These are phyloP conservation scores for Agrotis clavis DNA, from an alignment of 2,888 invertebrate genomes.

Conservation along the genomic window DNA sequence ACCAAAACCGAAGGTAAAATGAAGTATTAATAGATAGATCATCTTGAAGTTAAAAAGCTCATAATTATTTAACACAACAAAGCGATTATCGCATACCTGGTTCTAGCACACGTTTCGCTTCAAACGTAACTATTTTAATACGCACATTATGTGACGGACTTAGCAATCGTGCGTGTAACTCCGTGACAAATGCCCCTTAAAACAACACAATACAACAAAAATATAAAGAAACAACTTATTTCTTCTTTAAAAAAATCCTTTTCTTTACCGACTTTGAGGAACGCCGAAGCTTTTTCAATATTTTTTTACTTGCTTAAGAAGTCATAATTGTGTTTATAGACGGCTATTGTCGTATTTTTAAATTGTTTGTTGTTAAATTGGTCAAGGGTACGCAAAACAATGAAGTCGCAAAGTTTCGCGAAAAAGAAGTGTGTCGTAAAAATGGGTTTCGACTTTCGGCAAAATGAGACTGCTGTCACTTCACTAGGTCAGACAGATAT, in stretches of 20 bases:
- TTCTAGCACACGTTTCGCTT: slow-evolving; percentile 33
- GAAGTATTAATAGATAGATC: neutral
- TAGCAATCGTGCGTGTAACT: slow-evolving; percentile 58
- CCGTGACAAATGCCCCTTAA: slow-evolving; percentile 53
- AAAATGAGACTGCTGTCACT: slow-evolving; percentile 7
- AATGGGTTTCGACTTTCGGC: slow-evolving; percentile 47
- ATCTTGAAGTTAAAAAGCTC: slow-evolving; percentile 2
- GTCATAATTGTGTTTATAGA: slow-evolving; percentile 74
- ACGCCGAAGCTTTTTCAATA: slow-evolving; percentile 68
- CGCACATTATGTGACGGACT: slow-evolving; percentile 41
- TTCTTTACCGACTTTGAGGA: slow-evolving; percentile 61
- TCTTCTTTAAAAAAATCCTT: slow-evolving; percentile 61
- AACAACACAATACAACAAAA: slow-evolving; percentile 67
- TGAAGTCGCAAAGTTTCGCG: slow-evolving; percentile 68
- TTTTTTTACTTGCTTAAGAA: slow-evolving; percentile 69
- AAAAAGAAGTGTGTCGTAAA: slow-evolving; percentile 68
- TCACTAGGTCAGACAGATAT: slow-evolving; percentile 20
- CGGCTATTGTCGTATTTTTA: slow-evolving; percentile 68
- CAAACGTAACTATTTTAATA: slow-evolving; percentile 44
- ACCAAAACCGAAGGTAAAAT: neutral
- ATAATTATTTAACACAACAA: slow-evolving; percentile 44
- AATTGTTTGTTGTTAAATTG: slow-evolving; percentile 71
- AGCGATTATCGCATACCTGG: slow-evolving; percentile 41
- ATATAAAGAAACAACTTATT: slow-evolving; percentile 59
- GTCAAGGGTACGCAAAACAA: slow-evolving; percentile 73